Evolutionary conservation across 2,113 vertebrate species (phyloP).

Genomic region (Poeciliopsis turrubarensis): DNA sequence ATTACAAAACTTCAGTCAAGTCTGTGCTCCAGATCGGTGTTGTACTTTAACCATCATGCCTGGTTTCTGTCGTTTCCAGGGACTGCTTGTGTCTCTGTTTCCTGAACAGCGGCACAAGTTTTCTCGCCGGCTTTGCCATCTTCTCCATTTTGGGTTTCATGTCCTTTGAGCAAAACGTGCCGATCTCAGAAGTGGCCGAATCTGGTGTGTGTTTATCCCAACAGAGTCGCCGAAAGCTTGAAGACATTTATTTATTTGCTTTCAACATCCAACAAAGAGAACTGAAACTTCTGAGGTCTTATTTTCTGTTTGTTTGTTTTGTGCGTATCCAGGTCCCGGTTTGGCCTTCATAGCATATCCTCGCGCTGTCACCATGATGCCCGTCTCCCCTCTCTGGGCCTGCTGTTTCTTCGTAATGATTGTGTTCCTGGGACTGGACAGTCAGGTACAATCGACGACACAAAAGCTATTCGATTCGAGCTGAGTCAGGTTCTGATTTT

Average conservation of each 20-base stretch:
- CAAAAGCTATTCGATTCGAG: not conserved
- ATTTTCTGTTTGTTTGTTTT: no score
- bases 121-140: constrained; percentile 94
- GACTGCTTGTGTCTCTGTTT: constrained; percentile 93
- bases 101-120: constrained; percentile 96
- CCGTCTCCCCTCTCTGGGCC: constrained; percentile 93
- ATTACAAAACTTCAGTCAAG: not conserved
- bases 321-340: constrained; percentile 85
- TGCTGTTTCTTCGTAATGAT: constrained; percentile 98
- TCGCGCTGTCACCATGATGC: constrained; percentile 96
- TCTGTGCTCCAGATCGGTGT: not conserved
- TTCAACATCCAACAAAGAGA: not conserved
- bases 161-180: constrained; percentile 91
- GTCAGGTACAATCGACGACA: constrained; percentile 83
- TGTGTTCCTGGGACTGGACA: constrained; percentile 93
- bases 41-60: not conserved
- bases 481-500: not conserved
- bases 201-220: constrained; percentile 84
- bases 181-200: constrained; percentile 93
- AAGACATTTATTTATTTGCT: not conserved
- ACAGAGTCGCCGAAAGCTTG: not conserved
- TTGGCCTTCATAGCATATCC: constrained; percentile 98
- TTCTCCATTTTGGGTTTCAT: constrained; percentile 98
- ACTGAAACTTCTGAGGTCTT: not conserved
- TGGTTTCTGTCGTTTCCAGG: constrained; percentile 68